A percentile compares a stretch with the other conserved stretches of the same genome.
Conservation (phyloP, 2,113 vertebrate genomes). For the Scalopus aquaticus region DNA sequence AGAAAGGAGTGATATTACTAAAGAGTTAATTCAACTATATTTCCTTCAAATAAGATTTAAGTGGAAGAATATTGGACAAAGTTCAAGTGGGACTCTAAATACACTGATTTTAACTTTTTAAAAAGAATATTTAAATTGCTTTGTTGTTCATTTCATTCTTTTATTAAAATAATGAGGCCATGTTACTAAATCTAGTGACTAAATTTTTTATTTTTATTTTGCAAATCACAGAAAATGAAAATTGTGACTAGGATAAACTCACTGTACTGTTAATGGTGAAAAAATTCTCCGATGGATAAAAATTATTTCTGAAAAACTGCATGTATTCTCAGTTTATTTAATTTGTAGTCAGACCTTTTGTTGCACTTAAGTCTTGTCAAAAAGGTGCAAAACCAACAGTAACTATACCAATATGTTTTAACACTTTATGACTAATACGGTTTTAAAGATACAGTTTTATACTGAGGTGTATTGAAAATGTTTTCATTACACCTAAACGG, state of each 20-base stretch:
- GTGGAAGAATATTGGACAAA: conserved; percentile 14
- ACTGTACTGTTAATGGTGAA: not conserved
- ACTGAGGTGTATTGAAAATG: not conserved
- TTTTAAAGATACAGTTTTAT: conserved; percentile 48
- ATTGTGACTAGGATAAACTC: conserved; percentile 9
- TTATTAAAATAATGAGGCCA: not conserved
- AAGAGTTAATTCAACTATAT: conserved; percentile 50
- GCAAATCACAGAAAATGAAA: conserved; percentile 7
- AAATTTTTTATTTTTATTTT: conserved; percentile 46
- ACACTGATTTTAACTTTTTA: conserved; percentile 42
- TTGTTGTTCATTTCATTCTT: conserved; percentile 36
- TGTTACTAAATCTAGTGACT: not conserved
- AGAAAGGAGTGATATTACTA: conserved; percentile 44
- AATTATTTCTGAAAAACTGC: conserved; percentile 44
- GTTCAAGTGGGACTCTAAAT: conserved; percentile 57
- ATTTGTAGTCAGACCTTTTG: conserved; percentile 55
- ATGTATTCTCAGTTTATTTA: conserved; percentile 31
- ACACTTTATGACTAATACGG: not conserved
- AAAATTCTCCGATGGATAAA: conserved; percentile 19
- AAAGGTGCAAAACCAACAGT: conserved; percentile 24
- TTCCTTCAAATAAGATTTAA: conserved; percentile 28
- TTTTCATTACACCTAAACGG: conserved; percentile 18
- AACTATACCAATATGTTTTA: not conserved
- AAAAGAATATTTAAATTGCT: conserved; percentile 39
- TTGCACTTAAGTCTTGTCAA: not conserved